A percentile compares a stretch with the other conserved stretches of the same genome.
phyloP scores from a whole-genome alignment of 2,888 invertebrate species.

The Leptodirus hochenwartii region DNA sequence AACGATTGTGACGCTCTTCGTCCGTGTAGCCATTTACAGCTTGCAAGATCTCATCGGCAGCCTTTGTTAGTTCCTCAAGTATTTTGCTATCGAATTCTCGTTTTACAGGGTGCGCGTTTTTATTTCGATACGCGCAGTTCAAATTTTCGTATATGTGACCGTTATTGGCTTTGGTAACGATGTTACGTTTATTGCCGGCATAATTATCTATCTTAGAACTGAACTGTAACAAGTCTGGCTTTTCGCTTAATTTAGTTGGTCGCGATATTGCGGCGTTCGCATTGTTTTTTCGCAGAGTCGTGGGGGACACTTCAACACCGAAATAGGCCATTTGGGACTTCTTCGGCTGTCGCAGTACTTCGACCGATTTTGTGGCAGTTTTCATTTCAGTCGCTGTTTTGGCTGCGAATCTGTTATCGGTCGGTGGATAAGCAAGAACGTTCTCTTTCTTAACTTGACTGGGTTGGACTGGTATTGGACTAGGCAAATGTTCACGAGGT shows the following conservation, averaged over 20 bases:
- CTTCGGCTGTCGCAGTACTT: conserved; percentile 24
- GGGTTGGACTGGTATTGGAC: too few species aligned
- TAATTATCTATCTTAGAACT: conserved; percentile 10
- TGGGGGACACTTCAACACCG: conserved; percentile 21
- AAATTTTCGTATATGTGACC: conserved; percentile 3
- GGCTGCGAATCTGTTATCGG: too few species aligned
- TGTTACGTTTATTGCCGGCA: conserved; percentile 10
- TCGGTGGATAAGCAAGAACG: too few species aligned
- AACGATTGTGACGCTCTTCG: conserved; percentile 18
- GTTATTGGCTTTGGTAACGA: too few species aligned
- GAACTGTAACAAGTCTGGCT: conserved; percentile 21
- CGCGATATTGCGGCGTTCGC: too few species aligned
- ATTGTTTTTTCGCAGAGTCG: conserved; percentile 13
- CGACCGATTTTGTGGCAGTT: conserved; percentile 4
- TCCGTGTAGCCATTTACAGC: conserved; percentile 34
- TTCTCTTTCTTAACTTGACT: too few species aligned
- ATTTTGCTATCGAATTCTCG: conserved; percentile 25
- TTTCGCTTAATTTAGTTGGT: conserved; percentile 17
- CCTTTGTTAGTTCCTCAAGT: conserved; percentile 36
- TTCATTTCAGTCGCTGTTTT: too few species aligned
- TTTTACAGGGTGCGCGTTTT: conserved; percentile 10
- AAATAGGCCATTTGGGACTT: conserved; percentile 27
- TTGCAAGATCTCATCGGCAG: conserved; percentile 38
- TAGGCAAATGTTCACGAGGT: too few species aligned
- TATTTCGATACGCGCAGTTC: conserved; percentile 1